Evolutionary conservation across 2,888 invertebrate species (phyloP).

Genomic region (Platycheirus rosarum): DNA sequence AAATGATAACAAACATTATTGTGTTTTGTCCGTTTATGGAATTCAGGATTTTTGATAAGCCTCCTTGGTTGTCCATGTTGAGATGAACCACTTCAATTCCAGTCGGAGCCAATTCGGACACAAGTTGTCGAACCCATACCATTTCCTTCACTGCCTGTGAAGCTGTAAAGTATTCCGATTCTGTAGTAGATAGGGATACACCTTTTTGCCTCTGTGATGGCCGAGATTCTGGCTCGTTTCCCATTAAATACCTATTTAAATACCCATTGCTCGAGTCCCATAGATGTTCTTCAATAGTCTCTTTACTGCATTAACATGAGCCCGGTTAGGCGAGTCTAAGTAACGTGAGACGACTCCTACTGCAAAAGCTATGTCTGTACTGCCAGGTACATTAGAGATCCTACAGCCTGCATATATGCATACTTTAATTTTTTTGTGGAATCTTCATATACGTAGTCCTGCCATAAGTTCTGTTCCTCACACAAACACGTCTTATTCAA

Average conservation of each 20-base stretch:
- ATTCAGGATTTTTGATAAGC: slow-evolving; percentile 2
- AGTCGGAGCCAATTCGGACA: slow-evolving; percentile 12
- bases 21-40: slow-evolving; percentile 13
- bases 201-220: slow-evolving; percentile 1
- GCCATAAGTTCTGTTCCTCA: no score
- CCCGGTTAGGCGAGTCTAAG: slow-evolving; percentile 11
- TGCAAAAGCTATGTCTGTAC: slow-evolving; percentile 15
- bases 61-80: slow-evolving; percentile 22
- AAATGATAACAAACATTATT: slow-evolving; percentile 1
- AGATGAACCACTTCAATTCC: neutral
- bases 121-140: slow-evolving; percentile 8
- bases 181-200: neutral
- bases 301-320: slow-evolving; percentile 29
- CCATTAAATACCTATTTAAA: slow-evolving; percentile 5
- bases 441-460: no score
- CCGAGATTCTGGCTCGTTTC: neutral
- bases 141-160: neutral
- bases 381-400: slow-evolving; percentile 37
- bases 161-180: neutral
- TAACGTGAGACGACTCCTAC: slow-evolving; percentile 15
- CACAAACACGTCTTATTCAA: no score
- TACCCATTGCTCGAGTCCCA: slow-evolving; percentile 29
- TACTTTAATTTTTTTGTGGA: no score
- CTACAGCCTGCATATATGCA: no score
- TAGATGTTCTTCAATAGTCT: slow-evolving; percentile 31